Evolutionary conservation across 2,113 vertebrate species (phyloP).

Genomic region (Talpa occidentalis): DNA sequence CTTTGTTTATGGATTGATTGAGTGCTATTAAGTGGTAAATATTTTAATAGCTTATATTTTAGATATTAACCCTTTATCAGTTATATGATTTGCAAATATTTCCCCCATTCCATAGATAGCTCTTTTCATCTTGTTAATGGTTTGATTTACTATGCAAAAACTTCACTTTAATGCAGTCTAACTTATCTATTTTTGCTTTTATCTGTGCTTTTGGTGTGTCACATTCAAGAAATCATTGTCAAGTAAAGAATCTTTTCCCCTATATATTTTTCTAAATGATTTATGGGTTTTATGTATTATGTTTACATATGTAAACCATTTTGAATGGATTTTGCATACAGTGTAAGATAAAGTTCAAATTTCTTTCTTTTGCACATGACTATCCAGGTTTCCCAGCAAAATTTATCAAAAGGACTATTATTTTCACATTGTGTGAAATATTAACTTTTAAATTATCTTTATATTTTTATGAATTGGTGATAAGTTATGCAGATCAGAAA

Average conservation of each 20-base stretch:
- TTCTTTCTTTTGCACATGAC: background rate
- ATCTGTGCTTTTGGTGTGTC: background rate
- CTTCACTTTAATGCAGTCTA: background rate
- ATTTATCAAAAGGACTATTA: background rate
- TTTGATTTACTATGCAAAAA: background rate
- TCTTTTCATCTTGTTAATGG: background rate
- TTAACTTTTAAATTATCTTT: conserved; percentile 17
- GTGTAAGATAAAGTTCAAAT: background rate
- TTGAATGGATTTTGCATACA: background rate
- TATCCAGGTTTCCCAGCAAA: background rate
- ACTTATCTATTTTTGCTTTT: background rate
- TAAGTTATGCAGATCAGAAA: background rate
- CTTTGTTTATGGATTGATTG: background rate
- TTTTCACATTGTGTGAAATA: background rate
- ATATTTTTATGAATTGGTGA: conserved; percentile 17
- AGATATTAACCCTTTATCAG: background rate
- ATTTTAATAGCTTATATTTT: background rate
- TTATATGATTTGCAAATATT: background rate
- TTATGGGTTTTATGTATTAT: background rate
- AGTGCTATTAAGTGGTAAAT: background rate
- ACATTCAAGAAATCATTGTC: background rate
- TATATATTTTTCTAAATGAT: background rate
- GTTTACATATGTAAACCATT: background rate
- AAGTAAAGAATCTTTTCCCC: background rate
- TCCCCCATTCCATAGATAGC: background rate